Base-by-base conservation (phyloP, 2,888 invertebrate species). In the Sesia bembeciformis region DNA sequence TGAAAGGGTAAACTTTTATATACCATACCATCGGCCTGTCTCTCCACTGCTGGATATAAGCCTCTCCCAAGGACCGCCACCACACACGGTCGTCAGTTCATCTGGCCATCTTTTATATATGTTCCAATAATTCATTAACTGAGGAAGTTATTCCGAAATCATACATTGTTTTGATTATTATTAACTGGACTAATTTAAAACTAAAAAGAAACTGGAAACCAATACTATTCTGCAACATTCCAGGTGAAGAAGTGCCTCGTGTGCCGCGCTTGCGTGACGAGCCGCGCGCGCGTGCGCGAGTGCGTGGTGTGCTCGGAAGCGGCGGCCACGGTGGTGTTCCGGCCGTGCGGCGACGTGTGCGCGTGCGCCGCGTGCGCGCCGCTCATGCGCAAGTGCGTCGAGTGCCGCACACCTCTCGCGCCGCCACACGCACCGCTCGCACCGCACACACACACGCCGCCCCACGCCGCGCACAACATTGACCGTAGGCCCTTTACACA, bases 311-410 rank as follows among this genome's bases (percentile, higher is more conserved):
- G 98, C 83, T 97, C 97, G 23, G 97, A 97, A 87, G 96, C 96
- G 81, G 95, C 96, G 70, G 96, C 98, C 39, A 93, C 96, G 38
- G 95, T 97, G 55, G 92, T 98, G 76, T 98, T 98, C 91, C 95
- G 96, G 65, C 98, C 98, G 40, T 98, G 98, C 87, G 95, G 96
- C 53, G 98, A 98, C 88, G 97, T 98, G 94, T 95, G 95, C 88
- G 96, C 96, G 38, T 97, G 97, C 90, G 84, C 81, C 51, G 75
- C 93, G 67, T 98, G 98, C 87, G 96, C 97, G 59, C 94, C 94
- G 62, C 92, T 98, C 68, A 98, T 98, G 97, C 98, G 98, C 91
- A 98, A 98, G 90, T 98, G 98, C 89, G 97, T 98, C 8, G 94
- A 96, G 80, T 98, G 98, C 84, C 93, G 98, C 68, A 93, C 95